phyloP scores from a whole-genome alignment of 2,888 invertebrate genomes.

The Ochlodes sylvanus region DNA sequence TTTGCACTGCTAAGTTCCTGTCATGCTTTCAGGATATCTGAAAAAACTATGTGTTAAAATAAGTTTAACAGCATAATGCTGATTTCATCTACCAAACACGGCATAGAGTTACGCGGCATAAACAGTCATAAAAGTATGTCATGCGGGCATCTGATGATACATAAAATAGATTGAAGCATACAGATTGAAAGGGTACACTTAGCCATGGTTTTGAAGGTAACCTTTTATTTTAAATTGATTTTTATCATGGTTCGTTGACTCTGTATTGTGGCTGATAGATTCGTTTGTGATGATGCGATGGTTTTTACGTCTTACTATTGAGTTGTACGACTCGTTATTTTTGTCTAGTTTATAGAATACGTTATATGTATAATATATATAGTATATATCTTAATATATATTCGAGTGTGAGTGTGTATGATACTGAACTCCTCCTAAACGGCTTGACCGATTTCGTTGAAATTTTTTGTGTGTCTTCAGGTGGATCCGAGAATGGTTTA shows the following conservation, averaged over 20 bases:
- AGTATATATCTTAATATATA: too few species aligned
- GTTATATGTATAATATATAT: too few species aligned
- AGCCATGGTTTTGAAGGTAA: constrained; percentile 47
- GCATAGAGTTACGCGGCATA: constrained; percentile 52
- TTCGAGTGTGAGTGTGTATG: too few species aligned
- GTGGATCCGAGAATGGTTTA: too few species aligned
- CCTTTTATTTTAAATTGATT: constrained; percentile 46
- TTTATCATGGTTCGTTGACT: constrained; percentile 38
- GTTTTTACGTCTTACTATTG: constrained; percentile 15
- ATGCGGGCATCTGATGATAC: constrained; percentile 67
- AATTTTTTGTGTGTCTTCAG: too few species aligned
- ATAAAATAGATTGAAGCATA: constrained; percentile 49
- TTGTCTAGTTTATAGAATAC: too few species aligned
- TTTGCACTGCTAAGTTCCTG: too few species aligned
- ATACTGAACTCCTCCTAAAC: too few species aligned
- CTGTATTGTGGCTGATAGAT: constrained; percentile 19
- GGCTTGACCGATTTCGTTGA: too few species aligned
- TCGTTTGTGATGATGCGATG: constrained; percentile 9
- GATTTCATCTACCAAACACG: background rate
- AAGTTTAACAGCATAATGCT: too few species aligned
- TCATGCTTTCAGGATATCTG: too few species aligned
- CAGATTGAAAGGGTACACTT: constrained; percentile 56
- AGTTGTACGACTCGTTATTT: background rate
- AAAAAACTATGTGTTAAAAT: too few species aligned
- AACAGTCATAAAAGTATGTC: constrained; percentile 23